Evolutionary conservation across 30 jellyfish, hydroid and myxozoan genomes (phyloP).

Genomic region (Turritopsis rubra): DNA sequence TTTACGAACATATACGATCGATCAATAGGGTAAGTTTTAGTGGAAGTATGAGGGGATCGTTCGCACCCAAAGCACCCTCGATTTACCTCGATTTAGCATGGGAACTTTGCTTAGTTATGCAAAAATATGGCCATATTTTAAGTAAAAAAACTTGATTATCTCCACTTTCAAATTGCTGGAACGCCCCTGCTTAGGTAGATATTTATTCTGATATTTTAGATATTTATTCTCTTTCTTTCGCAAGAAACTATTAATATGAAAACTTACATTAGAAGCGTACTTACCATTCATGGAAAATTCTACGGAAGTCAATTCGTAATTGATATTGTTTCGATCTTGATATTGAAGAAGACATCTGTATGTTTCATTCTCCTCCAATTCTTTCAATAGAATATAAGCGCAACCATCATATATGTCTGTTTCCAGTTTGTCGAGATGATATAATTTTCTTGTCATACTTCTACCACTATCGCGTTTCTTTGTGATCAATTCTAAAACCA

Average conservation of each 20-base stretch:
- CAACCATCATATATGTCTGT: background rate
- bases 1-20: too few species aligned
- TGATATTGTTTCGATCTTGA: background rate
- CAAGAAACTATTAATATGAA: background rate
- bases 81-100: too few species aligned
- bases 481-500: background rate
- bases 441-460: background rate
- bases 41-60: too few species aligned
- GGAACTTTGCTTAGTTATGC: too few species aligned
- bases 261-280: background rate
- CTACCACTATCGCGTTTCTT: background rate
- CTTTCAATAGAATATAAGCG: background rate
- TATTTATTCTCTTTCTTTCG: background rate
- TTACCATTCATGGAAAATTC: background rate
- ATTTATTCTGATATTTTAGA: background rate
- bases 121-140: too few species aligned
- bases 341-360: background rate
- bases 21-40: too few species aligned
- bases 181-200: too few species aligned
- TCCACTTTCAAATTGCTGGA: too few species aligned
- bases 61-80: too few species aligned
- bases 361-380: background rate
- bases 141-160: too few species aligned
- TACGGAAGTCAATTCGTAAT: background rate
- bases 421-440: background rate